Evolutionary conservation across 2,797 vertebrate genomes (phyloP), one percentile per base, ranked within the genome.

Genomic region (Sebastolobus alascanus): DNA sequence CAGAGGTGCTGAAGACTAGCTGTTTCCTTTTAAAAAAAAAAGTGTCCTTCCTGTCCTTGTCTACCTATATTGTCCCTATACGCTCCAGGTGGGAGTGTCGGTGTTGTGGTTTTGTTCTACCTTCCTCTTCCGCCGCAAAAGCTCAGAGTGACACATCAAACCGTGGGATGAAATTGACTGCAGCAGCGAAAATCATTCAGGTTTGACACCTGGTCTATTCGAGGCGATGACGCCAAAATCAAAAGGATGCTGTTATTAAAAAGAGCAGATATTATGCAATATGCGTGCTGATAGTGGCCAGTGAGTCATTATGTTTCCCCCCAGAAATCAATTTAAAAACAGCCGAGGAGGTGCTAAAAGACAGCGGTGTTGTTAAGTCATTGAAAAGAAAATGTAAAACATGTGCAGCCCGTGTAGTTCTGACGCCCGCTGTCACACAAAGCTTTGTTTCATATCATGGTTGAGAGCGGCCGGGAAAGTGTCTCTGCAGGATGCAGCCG

Each of bases 371-470:
- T 56, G 33, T 43, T 31, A 37, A 59, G 58, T 73, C 8, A 64
- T 31, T 63, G 54, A 56, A 55, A 73, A 64, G 20, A 68, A 58
- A 66, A 69, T 79, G 50, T 40, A 35, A 76, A 86, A 74, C 43
- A 65, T 69, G 29, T 80, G 43, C 56, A 35, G 69, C 38, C 64
- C 14, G 25, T 68, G 54, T 2, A 46, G 74, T 75, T 85, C 33
- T 63, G 68, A 83, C 69, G 77, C 87, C 83, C 72, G 75, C 90
- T 88, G 89, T 80, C 87, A 78, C 75, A 63, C 68, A 50, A 70
- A 79, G 85, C 74, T 84, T 89, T 83, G 82, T 84, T 93, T 92
- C 79, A 87, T 86, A 81, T 89, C 82, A 88, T 59, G 86, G 87
- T 86, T 89, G 87, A 90, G 79, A 75, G 83, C 31, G 8, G 80